Evolutionary conservation across 2,113 vertebrate species (phyloP).

Genomic region (Clupea harengus): DNA sequence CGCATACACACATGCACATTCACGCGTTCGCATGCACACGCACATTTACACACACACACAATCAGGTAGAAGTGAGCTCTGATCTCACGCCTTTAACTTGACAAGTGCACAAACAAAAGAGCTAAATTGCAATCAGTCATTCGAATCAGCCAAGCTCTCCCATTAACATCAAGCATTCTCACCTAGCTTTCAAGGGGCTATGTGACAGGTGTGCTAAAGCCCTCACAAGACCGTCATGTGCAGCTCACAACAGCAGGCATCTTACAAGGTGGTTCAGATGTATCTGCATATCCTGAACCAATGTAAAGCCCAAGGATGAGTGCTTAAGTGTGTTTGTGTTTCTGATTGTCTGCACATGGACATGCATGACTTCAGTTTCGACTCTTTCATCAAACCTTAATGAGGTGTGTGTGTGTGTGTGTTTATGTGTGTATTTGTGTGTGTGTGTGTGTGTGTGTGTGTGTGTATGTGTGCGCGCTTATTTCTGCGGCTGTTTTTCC

Average conservation of each 20-base stretch:
- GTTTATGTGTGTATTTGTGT: background rate
- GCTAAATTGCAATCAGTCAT: background rate
- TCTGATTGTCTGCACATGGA: background rate
- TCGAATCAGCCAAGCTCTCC: background rate
- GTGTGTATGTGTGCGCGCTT: background rate
- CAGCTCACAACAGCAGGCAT: too few species aligned
- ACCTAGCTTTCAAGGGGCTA: too few species aligned
- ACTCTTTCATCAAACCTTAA: background rate
- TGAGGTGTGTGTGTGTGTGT: background rate
- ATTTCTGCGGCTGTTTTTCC: background rate
- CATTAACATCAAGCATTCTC: background rate
- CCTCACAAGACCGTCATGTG: too few species aligned
- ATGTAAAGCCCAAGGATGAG: too few species aligned
- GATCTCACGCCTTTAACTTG: background rate
- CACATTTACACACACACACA: background rate
- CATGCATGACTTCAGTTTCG: background rate
- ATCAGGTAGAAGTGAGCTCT: background rate
- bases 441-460: background rate
- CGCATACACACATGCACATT: constrained; percentile 10
- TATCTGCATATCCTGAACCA: background rate
- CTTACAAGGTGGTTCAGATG: background rate
- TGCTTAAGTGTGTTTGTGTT: background rate
- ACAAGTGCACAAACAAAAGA: background rate
- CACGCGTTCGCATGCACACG: background rate
- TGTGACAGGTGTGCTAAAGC: too few species aligned